Conservation (phyloP, 1,140 invertebrate genomes). For the Magallana ariakensis region DNA sequence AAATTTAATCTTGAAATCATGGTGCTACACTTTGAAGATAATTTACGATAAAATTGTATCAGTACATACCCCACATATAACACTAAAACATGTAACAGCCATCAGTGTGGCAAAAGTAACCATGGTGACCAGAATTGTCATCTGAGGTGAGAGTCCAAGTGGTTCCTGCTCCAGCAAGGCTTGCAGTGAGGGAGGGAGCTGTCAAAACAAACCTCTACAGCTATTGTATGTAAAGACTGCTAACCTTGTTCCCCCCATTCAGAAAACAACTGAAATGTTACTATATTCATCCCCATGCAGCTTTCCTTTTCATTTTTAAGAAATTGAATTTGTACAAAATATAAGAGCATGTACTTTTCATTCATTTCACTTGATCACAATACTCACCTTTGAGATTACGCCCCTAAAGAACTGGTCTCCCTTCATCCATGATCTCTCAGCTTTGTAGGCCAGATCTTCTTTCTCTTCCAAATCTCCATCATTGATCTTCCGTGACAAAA, state of each 20-base stretch:
- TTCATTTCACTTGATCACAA: neutral
- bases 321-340: neutral
- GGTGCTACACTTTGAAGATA: too few relatives aligned
- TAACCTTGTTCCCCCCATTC: too few relatives aligned
- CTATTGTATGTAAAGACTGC: too few relatives aligned
- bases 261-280: too few relatives aligned
- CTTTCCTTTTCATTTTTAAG: neutral
- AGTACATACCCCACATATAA: constrained; percentile 66
- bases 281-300: neutral
- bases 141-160: constrained; percentile 68
- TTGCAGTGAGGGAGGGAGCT: constrained; percentile 73
- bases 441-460: constrained; percentile 54
- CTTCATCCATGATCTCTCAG: constrained; percentile 46
- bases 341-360: neutral
- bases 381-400: neutral
- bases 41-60: neutral
- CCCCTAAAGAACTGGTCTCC: neutral
- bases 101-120: constrained; percentile 60
- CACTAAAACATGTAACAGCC: constrained; percentile 57
- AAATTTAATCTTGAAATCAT: too few relatives aligned
- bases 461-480: constrained; percentile 63
- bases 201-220: constrained; percentile 33
- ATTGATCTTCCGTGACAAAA: constrained; percentile 59
- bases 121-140: constrained; percentile 67
- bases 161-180: constrained; percentile 73